phyloP scores from a whole-genome alignment of 2,888 invertebrate species.

The Sthenelais limicola region DNA sequence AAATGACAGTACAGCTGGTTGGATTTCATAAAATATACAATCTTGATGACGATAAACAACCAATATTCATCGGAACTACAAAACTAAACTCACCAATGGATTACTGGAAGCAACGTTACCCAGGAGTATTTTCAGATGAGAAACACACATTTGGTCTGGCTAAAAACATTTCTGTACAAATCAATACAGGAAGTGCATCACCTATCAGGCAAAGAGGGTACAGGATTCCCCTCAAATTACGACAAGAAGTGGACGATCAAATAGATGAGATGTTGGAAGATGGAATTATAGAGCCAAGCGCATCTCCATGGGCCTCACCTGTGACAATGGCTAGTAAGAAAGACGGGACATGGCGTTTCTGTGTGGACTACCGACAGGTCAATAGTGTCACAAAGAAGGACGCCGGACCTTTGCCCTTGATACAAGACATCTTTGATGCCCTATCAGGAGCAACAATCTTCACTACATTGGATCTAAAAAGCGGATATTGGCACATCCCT shows the following conservation, averaged over 20 bases:
- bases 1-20: too few species aligned
- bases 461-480: slow-evolving; percentile 41
- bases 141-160: not conserved
- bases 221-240: not conserved
- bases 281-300: not conserved
- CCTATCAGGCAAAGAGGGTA: not conserved
- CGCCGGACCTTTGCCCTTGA: slow-evolving; percentile 43
- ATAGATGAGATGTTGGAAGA: not conserved
- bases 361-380: slow-evolving; percentile 46
- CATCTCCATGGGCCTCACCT: slow-evolving; percentile 1
- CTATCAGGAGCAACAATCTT: slow-evolving; percentile 39
- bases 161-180: not conserved
- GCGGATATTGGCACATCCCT: slow-evolving; percentile 46
- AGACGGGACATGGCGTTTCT: slow-evolving; percentile 32
- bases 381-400: slow-evolving; percentile 40
- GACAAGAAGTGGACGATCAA: not conserved
- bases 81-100: too few species aligned
- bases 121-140: not conserved
- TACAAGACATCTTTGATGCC: slow-evolving; percentile 48
- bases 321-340: not conserved
- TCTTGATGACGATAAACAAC: too few species aligned
- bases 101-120: not conserved
- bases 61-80: too few species aligned
- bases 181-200: slow-evolving; percentile 5
- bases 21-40: too few species aligned